phyloP scores from a whole-genome alignment of 64 coral and sea anemone species.

The Catalaphyllia jardinei region DNA sequence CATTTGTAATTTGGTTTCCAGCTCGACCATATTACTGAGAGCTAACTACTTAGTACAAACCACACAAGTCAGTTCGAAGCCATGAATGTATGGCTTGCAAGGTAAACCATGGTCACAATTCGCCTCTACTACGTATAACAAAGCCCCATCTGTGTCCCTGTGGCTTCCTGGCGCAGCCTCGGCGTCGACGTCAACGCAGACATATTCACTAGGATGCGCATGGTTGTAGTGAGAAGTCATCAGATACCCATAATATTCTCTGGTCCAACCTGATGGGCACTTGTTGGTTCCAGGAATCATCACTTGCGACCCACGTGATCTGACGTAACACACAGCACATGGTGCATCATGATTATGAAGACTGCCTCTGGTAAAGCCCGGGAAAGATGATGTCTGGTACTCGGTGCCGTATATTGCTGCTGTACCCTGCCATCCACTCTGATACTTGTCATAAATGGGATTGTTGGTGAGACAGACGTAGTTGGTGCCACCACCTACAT shows the following conservation, averaged over 20 bases:
- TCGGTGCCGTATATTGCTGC: conserved; percentile 40
- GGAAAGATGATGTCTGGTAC: conserved; percentile 15
- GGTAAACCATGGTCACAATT: background rate
- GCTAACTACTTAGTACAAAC: conserved; percentile 20
- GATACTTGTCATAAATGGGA: conserved; percentile 11
- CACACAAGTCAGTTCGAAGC: conserved; percentile 31
- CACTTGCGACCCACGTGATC: conserved; percentile 39
- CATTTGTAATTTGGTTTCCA: too few species aligned
- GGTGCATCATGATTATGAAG: conserved; percentile 55
- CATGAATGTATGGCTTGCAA: conserved; percentile 15
- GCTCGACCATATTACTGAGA: too few species aligned
- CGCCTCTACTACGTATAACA: conserved; percentile 23
- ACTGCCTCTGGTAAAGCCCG: background rate
- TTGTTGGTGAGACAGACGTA: conserved; percentile 43
- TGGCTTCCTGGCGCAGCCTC: conserved; percentile 2
- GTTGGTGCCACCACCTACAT: conserved; percentile 43
- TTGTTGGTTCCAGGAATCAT: conserved; percentile 61
- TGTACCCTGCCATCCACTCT: background rate
- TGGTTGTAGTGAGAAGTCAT: conserved; percentile 23
- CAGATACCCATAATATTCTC: conserved; percentile 53
- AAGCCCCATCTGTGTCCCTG: background rate
- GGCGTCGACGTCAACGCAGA: conserved; percentile 41
- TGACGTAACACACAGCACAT: conserved; percentile 41
- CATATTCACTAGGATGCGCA: conserved; percentile 8
- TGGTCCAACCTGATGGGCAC: conserved; percentile 50